Percentiles rank a stretch among this genome's conserved stretches.
Conservation (phyloP, 2,888 invertebrate species). For the Aleiodes leptofemur region DNA sequence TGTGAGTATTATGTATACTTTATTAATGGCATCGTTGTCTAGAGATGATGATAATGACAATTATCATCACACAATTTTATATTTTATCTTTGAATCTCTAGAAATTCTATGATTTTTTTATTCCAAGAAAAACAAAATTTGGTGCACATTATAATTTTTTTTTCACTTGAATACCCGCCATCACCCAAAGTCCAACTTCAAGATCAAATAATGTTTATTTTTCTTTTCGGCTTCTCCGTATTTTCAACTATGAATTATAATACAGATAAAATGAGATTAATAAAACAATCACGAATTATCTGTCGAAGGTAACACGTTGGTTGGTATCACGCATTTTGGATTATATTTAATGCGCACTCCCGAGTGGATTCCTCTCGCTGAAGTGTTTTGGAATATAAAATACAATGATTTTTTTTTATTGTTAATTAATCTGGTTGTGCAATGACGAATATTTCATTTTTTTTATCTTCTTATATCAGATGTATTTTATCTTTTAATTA, state of each 20-base stretch:
- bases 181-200: not conserved
- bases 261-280: not conserved
- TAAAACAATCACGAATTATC: conserved; percentile 20
- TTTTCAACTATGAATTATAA: conserved; percentile 19
- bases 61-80: too few relatives aligned
- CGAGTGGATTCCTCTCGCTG: conserved; percentile 22
- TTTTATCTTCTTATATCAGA: conserved; percentile 21
- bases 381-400: conserved; percentile 6
- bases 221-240: conserved; percentile 1
- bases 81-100: too few relatives aligned
- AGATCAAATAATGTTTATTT: not conserved
- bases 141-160: not conserved
- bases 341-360: not conserved
- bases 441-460: not conserved
- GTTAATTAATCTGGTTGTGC: not conserved
- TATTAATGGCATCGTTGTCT: not conserved
- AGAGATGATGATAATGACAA: too few relatives aligned
- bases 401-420: conserved; percentile 6
- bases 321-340: conserved; percentile 3
- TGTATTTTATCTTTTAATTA: not conserved
- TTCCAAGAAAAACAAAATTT: too few relatives aligned
- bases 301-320: conserved; percentile 36
- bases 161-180: not conserved
- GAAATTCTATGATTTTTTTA: too few relatives aligned
- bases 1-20: conserved; percentile 19